Base-by-base conservation (phyloP, 2,113 vertebrate genomes). In the Chlorodrepanis virens region DNA sequence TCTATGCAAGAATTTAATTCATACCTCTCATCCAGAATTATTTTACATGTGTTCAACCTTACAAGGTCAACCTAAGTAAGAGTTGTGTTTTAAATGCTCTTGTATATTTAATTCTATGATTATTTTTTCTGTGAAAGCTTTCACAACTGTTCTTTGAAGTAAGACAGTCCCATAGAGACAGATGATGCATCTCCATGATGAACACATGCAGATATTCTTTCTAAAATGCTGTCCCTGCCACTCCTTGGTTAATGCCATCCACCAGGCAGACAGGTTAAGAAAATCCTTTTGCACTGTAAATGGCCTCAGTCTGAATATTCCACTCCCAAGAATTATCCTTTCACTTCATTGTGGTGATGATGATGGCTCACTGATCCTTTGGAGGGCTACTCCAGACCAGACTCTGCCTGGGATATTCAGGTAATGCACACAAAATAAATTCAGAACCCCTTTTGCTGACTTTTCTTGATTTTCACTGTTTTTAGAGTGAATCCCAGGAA, bases 291-390 rank as follows among this genome's bases (percentile, higher is more conserved):
- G 11, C 47, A 28, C 8, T 35, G 35, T 56, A 37, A 93, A 83
- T 44, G 6, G 8, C 42, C 45, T 83, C 31, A 63, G 45, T 81
- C 18, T 59, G 31, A 74, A 69, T 70, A 68, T 64, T 90, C 5
- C 22, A 71, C 7, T 65, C 75, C 54, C 44, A 57, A 39, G 90
- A 52, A 37, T 59, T 23, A 86, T 6, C 33, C 5, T 90, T 83
- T 77, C 12, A 28, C 6, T 83, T 69, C 7, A 17, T 40, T 0
- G 0, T 33, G 27, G 0, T n/a, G 28, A 37, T 29, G 22, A 28
- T 14, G 49, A 49, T 45, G 37, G 5, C 29, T 81, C 49, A n/a
- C 44, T 45, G 45, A 23, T 42, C 20, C 13, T 42, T 65, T 59
- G 27, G 6, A 67, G 21, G 18, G 5, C 53, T 80, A 15, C 14